Conservation (phyloP, 1,140 invertebrate genomes). For the Bombus ignitus region DNA sequence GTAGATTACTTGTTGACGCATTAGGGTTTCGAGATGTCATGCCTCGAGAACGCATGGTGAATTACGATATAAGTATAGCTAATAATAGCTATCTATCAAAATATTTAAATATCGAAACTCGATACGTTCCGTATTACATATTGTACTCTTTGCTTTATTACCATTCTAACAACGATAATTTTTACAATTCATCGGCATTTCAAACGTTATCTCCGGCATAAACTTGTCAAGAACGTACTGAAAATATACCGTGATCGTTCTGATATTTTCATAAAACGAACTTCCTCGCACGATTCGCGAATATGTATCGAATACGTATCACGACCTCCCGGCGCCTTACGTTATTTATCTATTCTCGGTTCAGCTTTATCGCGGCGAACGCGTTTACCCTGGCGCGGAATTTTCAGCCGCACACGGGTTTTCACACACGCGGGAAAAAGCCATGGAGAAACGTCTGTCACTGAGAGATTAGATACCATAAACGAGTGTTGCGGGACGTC, state of each 20-base stretch:
- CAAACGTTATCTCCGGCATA: too few species aligned
- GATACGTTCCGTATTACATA: not conserved
- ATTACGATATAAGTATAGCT: too few species aligned
- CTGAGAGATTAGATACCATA: slow-evolving; percentile 33
- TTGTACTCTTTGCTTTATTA: too few species aligned
- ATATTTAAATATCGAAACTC: too few species aligned
- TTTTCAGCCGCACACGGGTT: slow-evolving; percentile 51
- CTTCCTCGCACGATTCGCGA: slow-evolving; percentile 32
- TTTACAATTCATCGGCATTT: too few species aligned
- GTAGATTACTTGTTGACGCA: not conserved
- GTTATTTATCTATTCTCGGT: slow-evolving; percentile 66
- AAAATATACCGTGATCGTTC: too few species aligned
- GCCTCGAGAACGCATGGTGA: too few species aligned
- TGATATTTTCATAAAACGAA: slow-evolving; percentile 6
- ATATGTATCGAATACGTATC: slow-evolving; percentile 63
- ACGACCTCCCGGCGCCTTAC: slow-evolving; percentile 64
- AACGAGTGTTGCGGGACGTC: not conserved
- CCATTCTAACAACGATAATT: too few species aligned
- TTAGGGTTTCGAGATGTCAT: not conserved
- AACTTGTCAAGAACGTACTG: too few species aligned
- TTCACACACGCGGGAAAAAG: slow-evolving; percentile 34
- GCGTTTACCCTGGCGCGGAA: slow-evolving; percentile 56
- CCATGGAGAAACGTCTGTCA: slow-evolving; percentile 2
- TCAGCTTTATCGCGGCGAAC: slow-evolving; percentile 52
- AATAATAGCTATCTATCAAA: too few species aligned